Base-by-base conservation (phyloP, 1,140 invertebrate species). In the Drosophila kanapiae region DNA sequence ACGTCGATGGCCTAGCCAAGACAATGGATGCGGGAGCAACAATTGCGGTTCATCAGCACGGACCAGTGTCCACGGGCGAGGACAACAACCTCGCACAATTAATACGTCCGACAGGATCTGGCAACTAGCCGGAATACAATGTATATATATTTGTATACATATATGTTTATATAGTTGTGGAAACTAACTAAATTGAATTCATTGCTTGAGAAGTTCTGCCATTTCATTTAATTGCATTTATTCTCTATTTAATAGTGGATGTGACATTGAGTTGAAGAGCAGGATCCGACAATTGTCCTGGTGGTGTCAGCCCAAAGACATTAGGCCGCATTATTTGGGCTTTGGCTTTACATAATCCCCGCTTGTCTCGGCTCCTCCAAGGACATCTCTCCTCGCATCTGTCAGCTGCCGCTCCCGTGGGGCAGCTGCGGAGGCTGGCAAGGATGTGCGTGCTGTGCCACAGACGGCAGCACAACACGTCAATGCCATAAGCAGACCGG, bases 291-390 rank as follows among this genome's bases (percentile, higher is more conserved):
- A 79, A 72, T 64, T 71, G 67, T 64, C 42, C 4, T 69, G 38
- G 70, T 69, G 38, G 70, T 72, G 67, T 72, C 70, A 60, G 67
- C 53, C 16, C 37, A 57, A 60, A 58, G 62, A 80, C 80, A 82
- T 82, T 82, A 82, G 61, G 61, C 56, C 42, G 79, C 79, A 78
- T 82, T 82, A 82, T 68, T 82, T 82, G 51, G 80, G 79, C 67
- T 82, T 82, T 82, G 80, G 67, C 80, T 82, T 43, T 61, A 49
- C 74, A 82, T 82, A 82, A 82, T 82, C 74, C 69, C 75, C 63
- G 57, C 31, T 51, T 72, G 68, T 71, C 68, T 31, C 10, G 14
- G 13, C 16, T 16, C 23, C 65, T 16, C 37, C 23, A 37, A 43
- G 33, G 13, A 54, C 33, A 37, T 37, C 33, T 14, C 33, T 37